Evolutionary conservation across 2,797 vertebrate genomes (phyloP).

Genomic region (Gymnothorax reevesii): DNA sequence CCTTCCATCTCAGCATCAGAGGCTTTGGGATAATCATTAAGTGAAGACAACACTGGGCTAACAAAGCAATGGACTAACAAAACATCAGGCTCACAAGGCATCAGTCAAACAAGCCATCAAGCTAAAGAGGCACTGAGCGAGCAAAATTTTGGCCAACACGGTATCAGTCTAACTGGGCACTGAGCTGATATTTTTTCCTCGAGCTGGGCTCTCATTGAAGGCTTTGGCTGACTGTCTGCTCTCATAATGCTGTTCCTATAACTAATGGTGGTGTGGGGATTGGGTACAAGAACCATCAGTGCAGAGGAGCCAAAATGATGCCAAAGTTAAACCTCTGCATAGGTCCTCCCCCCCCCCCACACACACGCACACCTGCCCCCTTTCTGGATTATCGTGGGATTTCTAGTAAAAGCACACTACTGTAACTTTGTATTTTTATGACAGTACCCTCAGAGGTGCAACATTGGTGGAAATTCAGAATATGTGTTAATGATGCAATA

Average conservation of each 20-base stretch:
- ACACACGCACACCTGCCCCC: neutral
- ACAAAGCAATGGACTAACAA: neutral
- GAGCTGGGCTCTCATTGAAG: neutral
- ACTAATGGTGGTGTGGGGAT: neutral
- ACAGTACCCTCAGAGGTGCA: neutral
- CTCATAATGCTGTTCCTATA: neutral
- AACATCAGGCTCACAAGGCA: neutral
- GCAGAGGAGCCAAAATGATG: constrained; percentile 64
- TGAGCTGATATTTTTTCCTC: neutral
- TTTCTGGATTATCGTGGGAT: neutral
- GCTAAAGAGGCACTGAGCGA: neutral
- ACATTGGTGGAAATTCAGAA: neutral
- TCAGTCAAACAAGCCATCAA: neutral
- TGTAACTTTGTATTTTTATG: neutral
- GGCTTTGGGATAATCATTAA: no score
- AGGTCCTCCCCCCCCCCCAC: constrained; percentile 40
- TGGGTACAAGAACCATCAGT: neutral
- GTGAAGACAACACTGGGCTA: neutral
- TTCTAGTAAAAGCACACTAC: constrained; percentile 9
- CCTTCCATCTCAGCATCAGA: no score
- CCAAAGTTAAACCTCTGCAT: constrained; percentile 69
- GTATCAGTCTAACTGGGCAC: neutral
- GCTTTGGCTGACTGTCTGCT: neutral
- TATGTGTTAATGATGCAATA: neutral
- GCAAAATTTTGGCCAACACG: no score